Base-by-base conservation (phyloP, 30 jellyfish, hydroid and myxozoan species). In the Sanderia malayensis region DNA sequence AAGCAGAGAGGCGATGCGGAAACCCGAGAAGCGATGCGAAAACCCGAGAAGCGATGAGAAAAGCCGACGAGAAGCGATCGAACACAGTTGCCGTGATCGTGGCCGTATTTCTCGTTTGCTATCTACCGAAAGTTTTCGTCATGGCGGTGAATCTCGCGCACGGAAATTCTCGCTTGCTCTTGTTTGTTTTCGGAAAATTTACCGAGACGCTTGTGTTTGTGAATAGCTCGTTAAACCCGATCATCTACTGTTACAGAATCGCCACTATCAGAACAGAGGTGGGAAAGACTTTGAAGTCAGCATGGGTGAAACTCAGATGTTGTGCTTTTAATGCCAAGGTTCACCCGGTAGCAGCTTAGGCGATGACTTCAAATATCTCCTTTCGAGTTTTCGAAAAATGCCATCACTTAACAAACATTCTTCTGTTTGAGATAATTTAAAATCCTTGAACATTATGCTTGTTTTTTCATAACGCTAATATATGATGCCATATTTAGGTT, bases 171-270 rank as follows among this genome's bases (percentile, higher is more conserved):
- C 64, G 53, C 4, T 8, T 44, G 20, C 25, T 71, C 73, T 58
- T 26, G 11, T 71, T 44, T 0, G 46, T 71, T 11, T 44, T 61
- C 8, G 84, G 73, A 13, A 71, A 71, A 33, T 52, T 58, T 71
- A n/a, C 84, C 0, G 61, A 52, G 25, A 55, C 73, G 2, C 32
- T 71, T 9, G 61, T 52, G 13, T 71, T 71, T 58, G 21, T 55
- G 6, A 71, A 71, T 29, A 71, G 84, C 84, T 47, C 84, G 37
- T 11, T 71, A 13, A 71, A 71, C 55, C 84, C 84, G 19, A 71
- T 71, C 17, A 71, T 71, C 13, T 71, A 71, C 41, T 29, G 30
- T 20, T 19, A 28, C 2, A 47, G 84, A 31, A 18, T 71, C 0
- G 26, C 31, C 9, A 61, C 29, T 9, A 47, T 71, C 0, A 30